These are phyloP conservation scores for Felis catus DNA, from an alignment of 2,113 vertebrate genomes.

Conservation along the genomic window DNA sequence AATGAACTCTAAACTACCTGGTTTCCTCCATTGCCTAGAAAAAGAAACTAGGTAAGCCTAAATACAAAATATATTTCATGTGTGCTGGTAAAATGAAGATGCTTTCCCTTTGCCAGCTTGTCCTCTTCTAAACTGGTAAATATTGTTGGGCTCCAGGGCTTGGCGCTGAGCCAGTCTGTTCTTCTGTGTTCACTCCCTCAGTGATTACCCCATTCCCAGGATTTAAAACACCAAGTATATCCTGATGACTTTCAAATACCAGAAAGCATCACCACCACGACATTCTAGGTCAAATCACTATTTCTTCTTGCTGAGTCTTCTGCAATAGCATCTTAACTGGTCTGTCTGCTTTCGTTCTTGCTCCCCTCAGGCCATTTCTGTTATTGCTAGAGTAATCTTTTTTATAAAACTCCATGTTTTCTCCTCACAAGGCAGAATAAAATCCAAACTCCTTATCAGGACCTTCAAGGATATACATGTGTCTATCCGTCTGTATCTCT, in stretches of 20 bases:
- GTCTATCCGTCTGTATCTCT: not conserved
- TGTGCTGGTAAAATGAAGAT: not conserved
- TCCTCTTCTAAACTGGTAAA: not conserved
- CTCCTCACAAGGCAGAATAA: slow-evolving; percentile 39
- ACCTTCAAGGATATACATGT: not conserved
- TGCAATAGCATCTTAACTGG: not conserved
- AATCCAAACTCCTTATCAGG: not conserved
- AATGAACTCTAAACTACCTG: slow-evolving; percentile 22
- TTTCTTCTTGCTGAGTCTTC: not conserved
- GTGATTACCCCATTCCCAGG: not conserved
- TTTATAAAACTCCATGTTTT: not conserved
- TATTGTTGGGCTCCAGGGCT: not conserved
- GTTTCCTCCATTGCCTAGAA: slow-evolving; percentile 1
- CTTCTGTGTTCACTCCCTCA: not conserved
- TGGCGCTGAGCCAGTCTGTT: not conserved
- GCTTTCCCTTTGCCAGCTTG: not conserved
- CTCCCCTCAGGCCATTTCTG: not conserved
- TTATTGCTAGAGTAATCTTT: not conserved
- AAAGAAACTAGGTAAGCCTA: not conserved
- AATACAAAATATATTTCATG: not conserved
- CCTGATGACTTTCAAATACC: not conserved
- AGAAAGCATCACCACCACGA: not conserved
- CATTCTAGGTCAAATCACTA: not conserved
- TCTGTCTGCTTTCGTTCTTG: not conserved
- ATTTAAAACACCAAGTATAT: not conserved